Evolutionary conservation across 2,888 invertebrate genomes (phyloP).

Genomic region (Synergus umbraculus): DNA sequence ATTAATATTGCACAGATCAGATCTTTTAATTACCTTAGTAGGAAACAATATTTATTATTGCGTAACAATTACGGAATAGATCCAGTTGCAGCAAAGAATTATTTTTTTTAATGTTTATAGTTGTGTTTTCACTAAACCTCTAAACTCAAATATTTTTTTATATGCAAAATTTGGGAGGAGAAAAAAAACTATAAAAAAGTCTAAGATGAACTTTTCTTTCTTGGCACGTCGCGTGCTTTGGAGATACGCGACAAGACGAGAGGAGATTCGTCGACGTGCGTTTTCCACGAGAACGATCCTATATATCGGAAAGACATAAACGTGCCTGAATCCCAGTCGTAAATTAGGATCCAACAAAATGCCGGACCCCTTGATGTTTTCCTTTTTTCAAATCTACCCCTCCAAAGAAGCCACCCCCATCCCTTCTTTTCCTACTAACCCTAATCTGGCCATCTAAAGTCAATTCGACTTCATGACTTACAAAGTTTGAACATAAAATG

Average conservation of each 20-base stretch:
- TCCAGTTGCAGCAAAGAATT: too few relatives aligned
- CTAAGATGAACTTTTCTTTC: slow-evolving; percentile 65
- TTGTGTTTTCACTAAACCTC: neutral
- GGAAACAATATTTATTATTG: too few relatives aligned
- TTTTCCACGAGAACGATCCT: slow-evolving; percentile 63
- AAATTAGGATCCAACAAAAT: slow-evolving; percentile 77
- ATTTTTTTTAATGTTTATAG: neutral
- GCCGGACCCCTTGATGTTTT: slow-evolving; percentile 67
- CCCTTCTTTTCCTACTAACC: neutral
- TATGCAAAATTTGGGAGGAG: slow-evolving; percentile 49
- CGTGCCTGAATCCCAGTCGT: slow-evolving; percentile 74
- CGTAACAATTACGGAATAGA: too few relatives aligned
- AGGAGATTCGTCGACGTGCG: slow-evolving; percentile 61
- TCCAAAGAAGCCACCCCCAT: neutral
- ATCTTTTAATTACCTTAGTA: neutral
- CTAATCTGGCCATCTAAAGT: slow-evolving; percentile 40
- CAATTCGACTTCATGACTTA: neutral
- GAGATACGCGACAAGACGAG: slow-evolving; percentile 57
- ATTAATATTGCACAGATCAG: neutral
- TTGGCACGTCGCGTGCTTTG: slow-evolving; percentile 61
- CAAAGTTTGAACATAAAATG: too few relatives aligned
- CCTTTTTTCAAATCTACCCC: slow-evolving; percentile 22
- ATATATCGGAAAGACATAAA: slow-evolving; percentile 76
- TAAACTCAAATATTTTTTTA: neutral
- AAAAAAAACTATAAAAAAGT: slow-evolving; percentile 52